Evolutionary conservation across 1,140 invertebrate genomes (phyloP), one percentile per base, ranked within the genome.

Genomic region (Drosophila persimilis): DNA sequence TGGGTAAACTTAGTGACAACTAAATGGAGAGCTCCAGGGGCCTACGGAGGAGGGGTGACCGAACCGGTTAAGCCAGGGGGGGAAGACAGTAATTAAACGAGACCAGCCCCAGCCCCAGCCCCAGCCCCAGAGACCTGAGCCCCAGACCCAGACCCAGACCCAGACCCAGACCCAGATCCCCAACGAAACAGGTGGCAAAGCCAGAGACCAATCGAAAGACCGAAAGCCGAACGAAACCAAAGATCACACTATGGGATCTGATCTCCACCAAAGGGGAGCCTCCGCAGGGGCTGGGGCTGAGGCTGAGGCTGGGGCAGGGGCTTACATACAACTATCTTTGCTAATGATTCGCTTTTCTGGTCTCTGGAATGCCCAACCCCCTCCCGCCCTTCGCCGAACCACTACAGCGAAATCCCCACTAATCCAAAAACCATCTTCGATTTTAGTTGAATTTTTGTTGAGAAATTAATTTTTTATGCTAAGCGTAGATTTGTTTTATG

Each of bases 391-490:
- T 31, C 24, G 0, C 24, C 4, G 51, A 26, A 15, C 55, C 43
- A 11, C 53, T 41, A 52, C 39, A 39, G 26, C 29, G 9, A 50
- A 57, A 64, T 50, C 35, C 48, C 29, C 9, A 35, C 9, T 52
- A 29, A 53, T 24, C 31, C 71, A 50, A 70, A 73, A 71, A 43
- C 46, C 35, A 72, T 50, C 56, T 76, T 50, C 53, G 35, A 48
- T 53, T 57, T 63, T 17, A 35, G 48, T 39, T 64, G 17, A 43
- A 26, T 48, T 66, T 79, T 78, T 75, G 7, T 39, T 39, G 74
- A 70, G 62, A 86, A 76, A 88, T 86, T 76, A 62, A 65, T 76
- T 62, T 88, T 81, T 76, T 78, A 88, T 88, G 83, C 78, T 70
- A 81, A 86, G 51, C 59, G 35, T 39, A 39, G 35, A 53, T 50